Conservation (phyloP, 2,888 invertebrate genomes). For the Tortrix viridana region DNA sequence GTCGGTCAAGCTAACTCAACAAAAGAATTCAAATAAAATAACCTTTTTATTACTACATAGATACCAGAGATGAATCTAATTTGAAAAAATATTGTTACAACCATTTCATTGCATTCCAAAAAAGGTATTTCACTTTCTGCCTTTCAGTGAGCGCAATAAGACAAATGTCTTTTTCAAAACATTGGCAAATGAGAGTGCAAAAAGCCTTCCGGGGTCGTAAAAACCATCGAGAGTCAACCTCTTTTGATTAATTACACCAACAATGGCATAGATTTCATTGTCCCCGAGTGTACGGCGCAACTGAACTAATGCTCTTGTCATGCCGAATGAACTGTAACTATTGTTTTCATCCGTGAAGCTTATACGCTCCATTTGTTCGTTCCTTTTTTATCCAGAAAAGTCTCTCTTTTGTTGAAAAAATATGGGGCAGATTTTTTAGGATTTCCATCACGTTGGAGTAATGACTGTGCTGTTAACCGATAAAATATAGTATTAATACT, state of each 20-base stretch:
- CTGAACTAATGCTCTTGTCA: constrained; percentile 61
- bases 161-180: neutral
- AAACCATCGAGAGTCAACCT: constrained; percentile 24
- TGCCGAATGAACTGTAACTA: constrained; percentile 67
- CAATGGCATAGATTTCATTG: constrained; percentile 41
- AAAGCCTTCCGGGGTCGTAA: constrained; percentile 13
- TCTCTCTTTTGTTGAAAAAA: constrained; percentile 32
- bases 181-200: constrained; percentile 4
- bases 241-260: constrained; percentile 33
- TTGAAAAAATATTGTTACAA: too few species aligned
- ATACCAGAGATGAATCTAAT: too few species aligned
- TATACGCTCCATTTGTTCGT: constrained; percentile 37
- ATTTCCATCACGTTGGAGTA: constrained; percentile 12
- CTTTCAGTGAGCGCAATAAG: neutral
- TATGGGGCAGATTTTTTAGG: constrained; percentile 32
- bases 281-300: constrained; percentile 49
- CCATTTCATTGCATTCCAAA: too few species aligned
- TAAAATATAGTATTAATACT: neutral
- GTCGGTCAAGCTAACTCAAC: too few species aligned
- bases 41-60: too few species aligned
- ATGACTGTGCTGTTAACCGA: constrained; percentile 7
- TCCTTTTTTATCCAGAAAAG: constrained; percentile 33
- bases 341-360: constrained; percentile 57
- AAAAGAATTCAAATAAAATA: too few species aligned
- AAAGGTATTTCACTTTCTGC: too few species aligned